Evolutionary conservation across 35 echinoderm and acorn worm species (phyloP), one percentile per base, ranked within the genome.

Genomic region (Ophioderma brevispina): DNA sequence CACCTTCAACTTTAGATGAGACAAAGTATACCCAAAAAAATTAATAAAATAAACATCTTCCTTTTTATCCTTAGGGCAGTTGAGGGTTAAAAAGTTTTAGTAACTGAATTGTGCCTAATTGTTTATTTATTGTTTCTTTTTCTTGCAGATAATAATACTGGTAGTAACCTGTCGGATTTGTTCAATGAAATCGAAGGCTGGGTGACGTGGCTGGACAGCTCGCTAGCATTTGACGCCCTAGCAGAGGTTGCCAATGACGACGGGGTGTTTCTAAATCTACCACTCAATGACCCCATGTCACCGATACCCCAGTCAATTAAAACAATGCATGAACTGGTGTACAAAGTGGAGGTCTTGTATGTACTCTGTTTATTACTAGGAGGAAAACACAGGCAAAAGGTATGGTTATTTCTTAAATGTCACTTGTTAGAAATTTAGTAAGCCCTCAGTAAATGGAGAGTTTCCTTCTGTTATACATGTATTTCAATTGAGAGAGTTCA

Each of bases 201-300:
- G 97, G 97, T 99, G 40, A 99, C 93, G 46, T 99, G 97, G 97
- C 85, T 99, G 77, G 97, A 99, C 40, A 99, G 94, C 55, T 99
- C 97, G 0, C 64, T 99, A 40, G 97, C 97, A n/a, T 99, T 99
- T 82, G 97, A 99, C 84, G 94, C 97, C 25, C 85, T 99, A 23
- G 94, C 94, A n/a, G 97, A 99, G 79, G 92, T 99, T 0, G 90
- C 90, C 28, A 95, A 90, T 40, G 97, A 99, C 77, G 89, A 92
- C 31, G 97, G 87, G 18, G 92, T 95, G 17, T 95, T 87, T 43
- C 84, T 99, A 17, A 93, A 92, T 55, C 84, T 95, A 33, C 94
- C 94, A 17, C 36, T 99, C 13, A 88, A 99, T 81, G 88, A 93
- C 39, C 79, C 90, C 25, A 88, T 90, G 8, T 43, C 91, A 32